Conservation (phyloP, 2,113 vertebrate species). For the Mystacornis crossleyi region DNA sequence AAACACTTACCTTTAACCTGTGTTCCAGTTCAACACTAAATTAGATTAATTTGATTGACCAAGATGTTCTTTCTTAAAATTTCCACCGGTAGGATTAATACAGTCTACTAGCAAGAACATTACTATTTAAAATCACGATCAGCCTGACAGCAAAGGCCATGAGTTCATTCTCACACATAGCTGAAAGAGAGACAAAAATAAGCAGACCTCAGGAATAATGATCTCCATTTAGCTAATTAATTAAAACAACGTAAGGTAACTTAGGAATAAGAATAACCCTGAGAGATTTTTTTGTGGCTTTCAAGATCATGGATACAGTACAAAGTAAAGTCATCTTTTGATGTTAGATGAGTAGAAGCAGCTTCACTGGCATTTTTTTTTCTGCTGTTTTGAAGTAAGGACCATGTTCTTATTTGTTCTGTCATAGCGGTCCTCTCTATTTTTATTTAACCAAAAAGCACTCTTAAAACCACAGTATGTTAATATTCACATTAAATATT, state of each 20-base stretch:
- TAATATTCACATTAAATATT: conserved; percentile 30
- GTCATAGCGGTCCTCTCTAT: background rate
- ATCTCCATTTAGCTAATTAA: conserved; percentile 65
- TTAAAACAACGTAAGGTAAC: conserved; percentile 60
- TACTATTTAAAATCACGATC: conserved; percentile 31
- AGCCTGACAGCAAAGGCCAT: conserved; percentile 11
- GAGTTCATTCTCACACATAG: background rate
- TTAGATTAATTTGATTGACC: background rate
- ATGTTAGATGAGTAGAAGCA: conserved; percentile 53
- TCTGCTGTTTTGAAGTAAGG: conserved; percentile 51
- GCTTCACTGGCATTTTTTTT: conserved; percentile 31
- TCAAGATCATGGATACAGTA: conserved; percentile 59
- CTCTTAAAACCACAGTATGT: background rate
- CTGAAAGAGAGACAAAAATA: conserved; percentile 51
- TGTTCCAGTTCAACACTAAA: background rate
- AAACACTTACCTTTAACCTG: background rate
- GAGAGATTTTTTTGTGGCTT: conserved; percentile 33
- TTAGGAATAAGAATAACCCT: conserved; percentile 43
- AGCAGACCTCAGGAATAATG: conserved; percentile 46
- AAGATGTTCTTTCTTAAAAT: background rate
- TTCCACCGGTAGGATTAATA: background rate
- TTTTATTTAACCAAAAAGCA: conserved; percentile 53
- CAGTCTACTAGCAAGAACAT: background rate
- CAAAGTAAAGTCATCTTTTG: conserved; percentile 65
- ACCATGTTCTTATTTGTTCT: conserved; percentile 37